Evolutionary conservation across 2,113 vertebrate genomes (phyloP).

Genomic region (Martes martes): DNA sequence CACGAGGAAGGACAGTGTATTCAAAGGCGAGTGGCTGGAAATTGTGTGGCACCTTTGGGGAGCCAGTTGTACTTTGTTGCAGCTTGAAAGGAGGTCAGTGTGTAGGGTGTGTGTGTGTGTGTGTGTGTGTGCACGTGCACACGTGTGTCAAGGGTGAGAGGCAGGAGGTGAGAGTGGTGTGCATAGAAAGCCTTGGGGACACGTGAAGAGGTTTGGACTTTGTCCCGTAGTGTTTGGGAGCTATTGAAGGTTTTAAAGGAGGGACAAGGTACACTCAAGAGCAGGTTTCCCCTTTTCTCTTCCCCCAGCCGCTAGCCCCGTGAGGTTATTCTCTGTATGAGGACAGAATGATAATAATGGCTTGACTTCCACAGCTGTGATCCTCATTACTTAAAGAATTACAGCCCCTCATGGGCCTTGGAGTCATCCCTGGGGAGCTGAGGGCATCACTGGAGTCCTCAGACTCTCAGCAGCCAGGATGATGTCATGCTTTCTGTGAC

Average conservation of each 20-base stretch:
- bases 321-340: background rate
- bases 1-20: background rate
- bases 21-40: background rate
- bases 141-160: background rate
- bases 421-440: background rate
- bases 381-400: background rate
- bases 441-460: background rate
- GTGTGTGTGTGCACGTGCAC: background rate
- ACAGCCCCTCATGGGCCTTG: background rate
- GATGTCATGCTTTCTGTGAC: conserved; percentile 29
- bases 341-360: background rate
- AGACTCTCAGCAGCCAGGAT: background rate
- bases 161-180: accelerated
- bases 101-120: background rate
- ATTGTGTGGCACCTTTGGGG: background rate
- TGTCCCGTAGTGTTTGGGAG: background rate
- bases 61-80: background rate
- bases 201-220: background rate
- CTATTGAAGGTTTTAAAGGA: background rate
- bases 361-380: background rate
- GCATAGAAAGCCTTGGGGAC: no score
- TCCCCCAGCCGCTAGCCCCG: no score
- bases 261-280: background rate
- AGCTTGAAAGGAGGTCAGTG: background rate
- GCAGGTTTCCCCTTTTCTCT: background rate